Base-by-base conservation (phyloP, 2,797 vertebrate genomes). In the Acridotheres tristis region DNA sequence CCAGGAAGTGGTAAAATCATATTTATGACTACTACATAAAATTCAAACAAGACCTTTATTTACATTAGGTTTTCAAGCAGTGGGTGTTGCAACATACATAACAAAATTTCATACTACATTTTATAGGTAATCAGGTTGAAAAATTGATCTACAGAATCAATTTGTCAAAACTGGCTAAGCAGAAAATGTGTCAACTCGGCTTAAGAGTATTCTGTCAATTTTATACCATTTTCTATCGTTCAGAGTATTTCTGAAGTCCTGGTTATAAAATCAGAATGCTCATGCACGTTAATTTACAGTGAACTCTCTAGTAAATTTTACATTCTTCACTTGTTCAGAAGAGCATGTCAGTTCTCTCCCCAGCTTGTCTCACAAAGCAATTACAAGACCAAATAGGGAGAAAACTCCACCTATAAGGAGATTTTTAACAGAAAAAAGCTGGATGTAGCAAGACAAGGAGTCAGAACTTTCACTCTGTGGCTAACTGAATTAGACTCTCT, bases 31-130 rank as follows among this genome's bases (percentile, higher is more conserved):
- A 76, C 79, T 72, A 67, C 80, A 87, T 93, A 96, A 89, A 94
- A 96, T 79, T 95, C 93, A 96, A 91, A 96, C 23, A 16, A 83
- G 89, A 93, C 30, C 67, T 97, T 95, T 94, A 94, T 95, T 97
- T 92, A 96, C 57, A 97, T 85, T 54, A 81, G 83, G 53, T 58
- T 86, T 97, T 93, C 89, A 91, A 94, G 75, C 61, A 7, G 61
- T 76, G 65, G 63, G 58, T 82, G 48, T 79, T 93, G 94, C 75
- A 94, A 93, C 85, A 79, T 74, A 95, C 84, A 85, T 89, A 94
- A 89, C 69, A 65, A 38, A 94, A 87, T 86, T 91, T 89, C 85
- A 92, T 78, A 72, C 75, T 79, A 93, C 90, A 78, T 85, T 88
- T 95, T 81, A 83, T 80, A 79, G 40, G 83, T 94, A 96, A 92